Percentiles rank a stretch among this genome's conserved stretches.
Evolutionary conservation across 2,888 invertebrate species (phyloP).

Genomic region (Eupeodes latifasciatus): DNA sequence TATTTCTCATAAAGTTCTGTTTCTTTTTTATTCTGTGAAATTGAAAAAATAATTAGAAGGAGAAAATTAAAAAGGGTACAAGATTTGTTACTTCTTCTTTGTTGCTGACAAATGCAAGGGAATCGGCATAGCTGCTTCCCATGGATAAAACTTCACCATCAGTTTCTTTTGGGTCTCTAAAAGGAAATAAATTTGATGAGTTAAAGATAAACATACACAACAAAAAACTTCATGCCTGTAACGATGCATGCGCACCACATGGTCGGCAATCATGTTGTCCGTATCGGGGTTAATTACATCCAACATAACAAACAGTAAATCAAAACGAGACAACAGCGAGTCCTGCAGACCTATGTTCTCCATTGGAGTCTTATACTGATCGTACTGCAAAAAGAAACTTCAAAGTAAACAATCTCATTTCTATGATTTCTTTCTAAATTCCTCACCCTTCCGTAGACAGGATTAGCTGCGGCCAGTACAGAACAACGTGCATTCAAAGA

Average conservation of each 20-base stretch:
- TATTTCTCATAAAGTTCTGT: conserved; percentile 95
- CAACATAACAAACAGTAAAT: conserved; percentile 98
- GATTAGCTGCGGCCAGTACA: conserved; percentile 99
- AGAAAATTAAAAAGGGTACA: not conserved
- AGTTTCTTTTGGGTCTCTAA: conserved; percentile 94
- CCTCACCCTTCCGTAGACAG: conserved; percentile 96
- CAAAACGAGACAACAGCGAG: conserved; percentile 98
- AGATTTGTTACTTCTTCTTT: conserved; percentile 88
- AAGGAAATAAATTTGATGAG: not conserved
- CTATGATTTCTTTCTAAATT: not conserved
- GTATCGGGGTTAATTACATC: conserved; percentile 96
- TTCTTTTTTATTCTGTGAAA: conserved; percentile 85
- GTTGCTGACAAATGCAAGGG: conserved; percentile 92
- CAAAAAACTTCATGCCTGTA: conserved; percentile 87
- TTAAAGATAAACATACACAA: not conserved
- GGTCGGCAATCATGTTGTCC: conserved; percentile 97
- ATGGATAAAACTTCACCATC: conserved; percentile 96
- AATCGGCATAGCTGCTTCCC: conserved; percentile 91
- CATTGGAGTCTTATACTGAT: conserved; percentile 99
- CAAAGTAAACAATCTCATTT: conserved; percentile 37
- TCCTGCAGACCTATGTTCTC: conserved; percentile 99
- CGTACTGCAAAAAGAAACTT: conserved; percentile 88
- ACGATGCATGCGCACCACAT: conserved; percentile 98
- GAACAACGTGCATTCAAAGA: conserved; percentile 98
- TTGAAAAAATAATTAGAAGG: conserved; percentile 22